Conservation (phyloP, 1,140 invertebrate species). For the Zaprionus taronus region DNA sequence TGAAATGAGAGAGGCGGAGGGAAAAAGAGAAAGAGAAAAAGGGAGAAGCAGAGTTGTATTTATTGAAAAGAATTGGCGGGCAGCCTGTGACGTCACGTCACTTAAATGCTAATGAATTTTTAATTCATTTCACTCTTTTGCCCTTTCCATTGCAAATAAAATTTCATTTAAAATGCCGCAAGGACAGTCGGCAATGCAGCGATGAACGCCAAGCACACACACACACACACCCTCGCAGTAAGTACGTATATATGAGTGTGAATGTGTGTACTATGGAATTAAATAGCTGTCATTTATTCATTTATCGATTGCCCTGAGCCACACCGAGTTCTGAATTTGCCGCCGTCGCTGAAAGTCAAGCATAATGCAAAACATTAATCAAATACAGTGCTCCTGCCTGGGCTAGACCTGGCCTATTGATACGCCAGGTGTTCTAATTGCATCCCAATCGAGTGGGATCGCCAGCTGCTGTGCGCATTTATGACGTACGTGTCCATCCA, state of each 20-base stretch:
- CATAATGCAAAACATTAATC: constrained; percentile 61
- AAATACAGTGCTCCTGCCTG: constrained; percentile 37
- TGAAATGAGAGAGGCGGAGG: background rate
- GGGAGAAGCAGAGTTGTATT: background rate
- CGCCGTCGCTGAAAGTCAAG: background rate
- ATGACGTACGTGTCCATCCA: background rate
- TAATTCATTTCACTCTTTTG: constrained; percentile 62
- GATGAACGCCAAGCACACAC: constrained; percentile 11
- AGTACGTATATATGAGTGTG: background rate
- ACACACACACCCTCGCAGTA: background rate
- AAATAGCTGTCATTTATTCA: constrained; percentile 79
- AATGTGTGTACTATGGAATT: constrained; percentile 40
- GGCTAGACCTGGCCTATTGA: background rate
- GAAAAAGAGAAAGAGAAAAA: background rate
- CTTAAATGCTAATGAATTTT: constrained; percentile 74
- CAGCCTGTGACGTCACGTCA: constrained; percentile 34
- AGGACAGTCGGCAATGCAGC: constrained; percentile 62
- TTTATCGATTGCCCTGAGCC: constrained; percentile 58
- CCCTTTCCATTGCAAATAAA: constrained; percentile 47
- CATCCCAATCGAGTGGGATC: constrained; percentile 69
- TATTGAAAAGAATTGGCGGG: constrained; percentile 19
- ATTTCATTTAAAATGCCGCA: constrained; percentile 70
- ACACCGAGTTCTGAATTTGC: background rate
- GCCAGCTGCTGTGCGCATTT: constrained; percentile 49
- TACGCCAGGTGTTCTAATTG: constrained; percentile 57